phyloP scores from a whole-genome alignment of 2,113 vertebrate species.

The Rhabdornis inornatus region DNA sequence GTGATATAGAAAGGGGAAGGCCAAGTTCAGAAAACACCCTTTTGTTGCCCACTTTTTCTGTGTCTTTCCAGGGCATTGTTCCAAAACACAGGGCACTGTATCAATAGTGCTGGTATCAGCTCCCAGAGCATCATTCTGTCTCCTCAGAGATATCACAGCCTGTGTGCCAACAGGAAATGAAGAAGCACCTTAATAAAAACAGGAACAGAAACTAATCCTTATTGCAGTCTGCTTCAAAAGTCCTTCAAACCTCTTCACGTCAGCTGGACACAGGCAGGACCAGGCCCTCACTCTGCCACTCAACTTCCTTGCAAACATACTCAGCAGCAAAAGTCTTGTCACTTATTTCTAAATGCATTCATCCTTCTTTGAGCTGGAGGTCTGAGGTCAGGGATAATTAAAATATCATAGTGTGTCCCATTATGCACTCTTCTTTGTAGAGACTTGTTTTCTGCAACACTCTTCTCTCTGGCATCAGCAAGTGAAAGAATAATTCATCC shows the following conservation, averaged over 20 bases:
- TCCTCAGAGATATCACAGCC: background rate
- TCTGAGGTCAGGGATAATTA: background rate
- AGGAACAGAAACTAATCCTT: background rate
- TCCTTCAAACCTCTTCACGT: background rate
- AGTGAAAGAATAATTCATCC: background rate
- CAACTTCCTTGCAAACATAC: background rate
- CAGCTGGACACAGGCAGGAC: background rate
- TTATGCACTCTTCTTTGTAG: background rate
- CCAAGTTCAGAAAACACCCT: background rate
- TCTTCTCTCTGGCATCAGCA: background rate
- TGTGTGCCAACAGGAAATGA: background rate
- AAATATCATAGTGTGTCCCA: background rate
- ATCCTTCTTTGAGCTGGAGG: background rate
- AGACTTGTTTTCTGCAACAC: background rate
- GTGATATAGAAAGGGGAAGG: background rate
- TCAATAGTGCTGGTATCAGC: background rate
- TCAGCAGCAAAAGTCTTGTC: background rate
- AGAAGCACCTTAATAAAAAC: background rate
- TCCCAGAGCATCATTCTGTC: background rate
- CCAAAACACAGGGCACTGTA: background rate
- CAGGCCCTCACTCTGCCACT: background rate
- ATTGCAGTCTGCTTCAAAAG: background rate
- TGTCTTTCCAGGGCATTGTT: background rate
- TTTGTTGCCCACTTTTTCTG: background rate
- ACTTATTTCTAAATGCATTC: background rate